Conservation (phyloP, 2,113 vertebrate genomes). For the Rhadina sibilatrix region DNA sequence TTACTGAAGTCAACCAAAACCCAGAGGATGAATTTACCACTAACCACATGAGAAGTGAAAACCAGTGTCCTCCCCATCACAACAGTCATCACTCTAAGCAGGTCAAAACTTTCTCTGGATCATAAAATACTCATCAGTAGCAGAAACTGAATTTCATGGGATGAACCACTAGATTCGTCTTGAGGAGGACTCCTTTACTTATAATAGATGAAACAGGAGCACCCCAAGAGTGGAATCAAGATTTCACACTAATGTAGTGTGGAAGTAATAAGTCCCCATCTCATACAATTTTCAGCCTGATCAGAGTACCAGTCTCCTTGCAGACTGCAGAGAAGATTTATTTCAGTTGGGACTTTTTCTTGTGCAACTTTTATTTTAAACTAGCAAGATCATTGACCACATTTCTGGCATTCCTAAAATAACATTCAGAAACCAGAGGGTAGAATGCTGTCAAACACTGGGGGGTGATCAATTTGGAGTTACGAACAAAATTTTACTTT, state of each 20-base stretch:
- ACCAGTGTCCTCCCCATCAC: not conserved
- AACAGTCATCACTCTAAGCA: not conserved
- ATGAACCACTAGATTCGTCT: not conserved
- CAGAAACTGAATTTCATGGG: not conserved
- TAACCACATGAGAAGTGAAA: not conserved
- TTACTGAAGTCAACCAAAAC: not conserved
- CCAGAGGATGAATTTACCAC: not conserved
- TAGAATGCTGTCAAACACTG: not conserved
- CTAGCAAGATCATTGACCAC: not conserved
- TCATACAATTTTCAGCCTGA: not conserved
- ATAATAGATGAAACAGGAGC: not conserved
- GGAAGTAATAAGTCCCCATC: not conserved
- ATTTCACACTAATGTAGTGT: fast-evolving
- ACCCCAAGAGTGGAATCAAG: not conserved
- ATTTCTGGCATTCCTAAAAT: not conserved
- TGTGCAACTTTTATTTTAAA: not conserved
- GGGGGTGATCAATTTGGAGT: not conserved
- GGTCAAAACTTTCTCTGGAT: not conserved
- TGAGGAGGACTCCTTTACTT: not conserved
- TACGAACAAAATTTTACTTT: not conserved
- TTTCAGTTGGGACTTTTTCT: not conserved
- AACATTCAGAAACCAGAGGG: not conserved
- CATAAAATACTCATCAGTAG: not conserved
- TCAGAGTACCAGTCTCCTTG: not conserved
- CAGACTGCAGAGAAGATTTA: not conserved